These are phyloP conservation scores for Sibirionetta formosa DNA, from an alignment of 2,797 vertebrate species.

Conservation along the genomic window DNA sequence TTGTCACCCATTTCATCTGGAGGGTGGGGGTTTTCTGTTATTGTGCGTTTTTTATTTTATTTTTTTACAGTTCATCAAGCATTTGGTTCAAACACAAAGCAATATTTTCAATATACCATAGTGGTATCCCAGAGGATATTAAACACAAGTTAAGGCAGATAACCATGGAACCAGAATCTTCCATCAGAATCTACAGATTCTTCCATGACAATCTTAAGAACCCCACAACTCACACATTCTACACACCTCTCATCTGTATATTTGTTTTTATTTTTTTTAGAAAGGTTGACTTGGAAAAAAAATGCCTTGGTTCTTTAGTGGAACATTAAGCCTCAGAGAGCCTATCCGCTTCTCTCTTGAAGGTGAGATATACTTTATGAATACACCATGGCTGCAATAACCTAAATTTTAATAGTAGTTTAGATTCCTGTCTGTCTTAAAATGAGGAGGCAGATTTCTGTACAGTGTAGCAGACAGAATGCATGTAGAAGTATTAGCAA, in stretches of 20 bases:
- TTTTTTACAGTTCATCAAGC: neutral
- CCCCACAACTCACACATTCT: neutral
- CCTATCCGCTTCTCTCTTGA: neutral
- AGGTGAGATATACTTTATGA: neutral
- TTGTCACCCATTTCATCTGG: neutral
- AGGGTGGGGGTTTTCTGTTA: neutral
- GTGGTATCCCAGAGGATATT: neutral
- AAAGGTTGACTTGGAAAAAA: neutral
- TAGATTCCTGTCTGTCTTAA: neutral
- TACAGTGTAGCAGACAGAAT: neutral
- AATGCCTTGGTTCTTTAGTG: neutral
- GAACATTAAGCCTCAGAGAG: neutral
- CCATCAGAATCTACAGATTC: neutral
- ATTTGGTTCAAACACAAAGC: neutral
- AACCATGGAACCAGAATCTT: neutral
- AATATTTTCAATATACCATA: neutral
- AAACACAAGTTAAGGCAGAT: neutral
- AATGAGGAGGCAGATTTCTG: neutral
- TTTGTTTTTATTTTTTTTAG: neutral
- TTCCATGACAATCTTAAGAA: neutral
- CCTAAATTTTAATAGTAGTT: neutral
- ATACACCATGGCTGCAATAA: neutral
- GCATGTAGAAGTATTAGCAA: neutral
- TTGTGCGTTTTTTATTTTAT: too few species aligned
- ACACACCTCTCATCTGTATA: neutral